Evolutionary conservation across 2,113 vertebrate genomes (phyloP), one percentile per base, ranked within the genome.

Genomic region (Chaenocephalus aceratus): DNA sequence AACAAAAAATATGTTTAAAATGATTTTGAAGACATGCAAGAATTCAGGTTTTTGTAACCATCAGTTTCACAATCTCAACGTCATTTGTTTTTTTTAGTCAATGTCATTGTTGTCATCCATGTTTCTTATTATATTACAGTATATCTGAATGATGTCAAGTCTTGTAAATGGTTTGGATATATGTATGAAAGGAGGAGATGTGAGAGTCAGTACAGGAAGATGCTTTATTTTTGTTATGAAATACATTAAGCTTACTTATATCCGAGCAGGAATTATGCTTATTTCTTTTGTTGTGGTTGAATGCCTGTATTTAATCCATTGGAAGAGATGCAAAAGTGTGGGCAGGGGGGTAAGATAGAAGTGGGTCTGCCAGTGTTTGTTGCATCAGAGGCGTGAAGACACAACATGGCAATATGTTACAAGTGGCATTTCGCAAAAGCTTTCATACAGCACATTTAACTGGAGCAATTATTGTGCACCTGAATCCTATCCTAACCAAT

Each of bases 141-240:
- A 94, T 95, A 95, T 93, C 93, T 88, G 89, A 92, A 86, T 84
- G 67, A 92, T 95, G 95, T 96, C 93, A 93, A 94, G 93, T 94
- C 90, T 93, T 95, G 90, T 81, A 85, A 89, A 95, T 92, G 92
- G 93, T 95, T 95, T 94, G 92, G 93, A 94, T 94, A 93, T 90
- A 88, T 95, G 93, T 93, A 92, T 88, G 93, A 92, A 83, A 87
- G 80, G 79, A 90, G 83, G 77, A 89, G 84, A 80, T 88, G 86
- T 83, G 85, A 80, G 85, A 89, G 87, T 95, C 88, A 84, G 95
- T 93, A 89, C 87, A 90, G 93, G 90, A 93, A 96, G 95, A 97
- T 96, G 95, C 96, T 97, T 97, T 98, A 97, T 97, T 97, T 97
- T 97, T 96, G 96, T 96, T 97, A 97, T 96, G 94, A 96, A 92